phyloP scores from a whole-genome alignment of 2,113 vertebrate species.

The Nothocercus julius region DNA sequence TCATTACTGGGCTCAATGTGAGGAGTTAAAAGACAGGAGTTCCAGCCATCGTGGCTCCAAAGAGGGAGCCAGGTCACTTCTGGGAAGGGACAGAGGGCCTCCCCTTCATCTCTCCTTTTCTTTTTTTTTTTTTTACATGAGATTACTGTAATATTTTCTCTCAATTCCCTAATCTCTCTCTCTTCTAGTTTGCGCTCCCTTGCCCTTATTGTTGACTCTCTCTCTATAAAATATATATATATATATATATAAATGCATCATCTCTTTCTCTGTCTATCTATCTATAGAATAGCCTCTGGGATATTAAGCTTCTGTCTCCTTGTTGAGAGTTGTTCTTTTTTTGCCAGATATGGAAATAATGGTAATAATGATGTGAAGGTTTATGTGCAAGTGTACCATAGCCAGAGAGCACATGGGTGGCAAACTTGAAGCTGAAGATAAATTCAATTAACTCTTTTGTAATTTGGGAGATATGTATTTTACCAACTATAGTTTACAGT shows the following conservation, averaged over 20 bases:
- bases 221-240: too few relatives aligned
- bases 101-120: background rate
- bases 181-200: background rate
- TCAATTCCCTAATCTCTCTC: background rate
- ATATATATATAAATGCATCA: too few relatives aligned
- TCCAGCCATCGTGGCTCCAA: background rate
- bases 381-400: background rate
- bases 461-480: background rate
- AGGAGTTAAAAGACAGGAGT: background rate
- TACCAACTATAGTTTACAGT: background rate
- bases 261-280: too few relatives aligned
- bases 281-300: background rate
- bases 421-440: background rate
- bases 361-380: background rate
- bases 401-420: background rate
- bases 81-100: background rate
- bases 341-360: background rate
- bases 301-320: background rate
- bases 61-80: background rate
- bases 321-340: background rate
- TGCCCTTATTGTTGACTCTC: background rate
- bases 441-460: conserved; percentile 5
- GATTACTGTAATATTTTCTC: background rate
- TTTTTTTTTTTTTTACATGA: background rate
- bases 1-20: background rate